A percentile compares a stretch with the other conserved stretches of the same genome.
Evolutionary conservation across 2,888 invertebrate genomes (phyloP).

Genomic region (Drosophila macrospina): DNA sequence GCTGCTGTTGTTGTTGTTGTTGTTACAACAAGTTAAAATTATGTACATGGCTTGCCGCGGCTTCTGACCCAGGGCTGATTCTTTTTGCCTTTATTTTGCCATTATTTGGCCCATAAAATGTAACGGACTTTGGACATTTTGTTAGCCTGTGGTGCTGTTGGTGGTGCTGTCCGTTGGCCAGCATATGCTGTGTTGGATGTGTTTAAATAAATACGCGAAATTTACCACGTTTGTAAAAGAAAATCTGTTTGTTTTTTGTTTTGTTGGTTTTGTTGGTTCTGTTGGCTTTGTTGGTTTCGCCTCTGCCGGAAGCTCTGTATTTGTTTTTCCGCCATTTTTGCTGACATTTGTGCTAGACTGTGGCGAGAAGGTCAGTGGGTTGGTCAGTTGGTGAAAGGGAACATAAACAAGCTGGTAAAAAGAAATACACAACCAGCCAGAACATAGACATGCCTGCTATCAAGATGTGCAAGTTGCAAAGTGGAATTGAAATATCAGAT

Average conservation of each 20-base stretch:
- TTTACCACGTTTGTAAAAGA: conserved; percentile 72
- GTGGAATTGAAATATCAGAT: not conserved
- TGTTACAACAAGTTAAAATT: conserved; percentile 62
- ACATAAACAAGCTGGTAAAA: conserved; percentile 11
- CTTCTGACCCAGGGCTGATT: conserved; percentile 25
- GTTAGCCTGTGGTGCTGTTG: conserved; percentile 12
- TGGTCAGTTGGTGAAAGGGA: conserved; percentile 56
- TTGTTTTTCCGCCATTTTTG: conserved; percentile 83
- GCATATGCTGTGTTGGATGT: conserved; percentile 73
- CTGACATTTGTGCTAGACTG: conserved; percentile 71
- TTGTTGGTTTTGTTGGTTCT: conserved; percentile 19
- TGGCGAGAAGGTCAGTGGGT: conserved; percentile 74
- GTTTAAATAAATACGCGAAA: conserved; percentile 81
- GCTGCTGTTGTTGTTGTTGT: conserved; percentile 28
- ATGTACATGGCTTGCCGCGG: conserved; percentile 67
- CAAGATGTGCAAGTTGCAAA: not conserved
- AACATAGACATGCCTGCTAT: not conserved
- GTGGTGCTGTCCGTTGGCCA: conserved; percentile 52
- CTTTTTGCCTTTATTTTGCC: conserved; percentile 25
- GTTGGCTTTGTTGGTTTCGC: conserved; percentile 40
- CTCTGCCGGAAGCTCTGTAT: conserved; percentile 83
- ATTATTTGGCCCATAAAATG: conserved; percentile 69
- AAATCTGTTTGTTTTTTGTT: conserved; percentile 33
- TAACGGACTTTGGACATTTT: conserved; percentile 55
- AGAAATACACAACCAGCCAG: not conserved